These are phyloP conservation scores for Bacillus rossius DNA, from an alignment of 1,140 invertebrate species.

Conservation along the genomic window DNA sequence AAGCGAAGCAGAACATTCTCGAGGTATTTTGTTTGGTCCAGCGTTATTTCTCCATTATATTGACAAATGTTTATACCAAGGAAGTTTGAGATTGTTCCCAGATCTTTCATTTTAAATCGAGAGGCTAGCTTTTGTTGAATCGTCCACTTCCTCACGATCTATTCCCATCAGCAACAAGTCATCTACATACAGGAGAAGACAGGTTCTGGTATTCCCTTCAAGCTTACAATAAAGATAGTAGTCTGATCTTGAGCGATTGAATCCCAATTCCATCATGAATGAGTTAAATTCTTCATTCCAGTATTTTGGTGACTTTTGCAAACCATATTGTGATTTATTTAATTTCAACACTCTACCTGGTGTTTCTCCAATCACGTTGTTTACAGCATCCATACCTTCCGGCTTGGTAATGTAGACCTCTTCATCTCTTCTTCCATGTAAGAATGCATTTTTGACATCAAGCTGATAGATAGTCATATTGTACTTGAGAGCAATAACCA, in stretches of 20 bases:
- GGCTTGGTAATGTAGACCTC: no score
- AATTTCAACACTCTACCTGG: constrained; percentile 7
- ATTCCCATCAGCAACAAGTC: constrained; percentile 12
- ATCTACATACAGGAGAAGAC: constrained; percentile 17
- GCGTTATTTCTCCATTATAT: constrained; percentile 8
- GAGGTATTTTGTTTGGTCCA: no score
- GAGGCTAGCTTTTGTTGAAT: not conserved
- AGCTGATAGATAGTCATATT: no score
- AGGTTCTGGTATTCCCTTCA: not conserved
- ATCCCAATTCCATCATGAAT: constrained; percentile 7
- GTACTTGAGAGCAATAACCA: no score
- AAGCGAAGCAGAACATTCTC: no score
- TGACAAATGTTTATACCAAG: constrained; percentile 13
- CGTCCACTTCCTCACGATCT: not conserved
- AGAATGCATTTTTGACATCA: no score
- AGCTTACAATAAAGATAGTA: constrained; percentile 7
- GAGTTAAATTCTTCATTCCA: constrained; percentile 16
- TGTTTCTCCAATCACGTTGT: not conserved
- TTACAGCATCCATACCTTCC: no score
- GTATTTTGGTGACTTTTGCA: constrained; percentile 11
- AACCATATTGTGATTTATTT: constrained; percentile 9
- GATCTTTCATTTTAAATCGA: constrained; percentile 14
- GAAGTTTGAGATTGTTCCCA: constrained; percentile 15
- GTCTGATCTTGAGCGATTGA: constrained; percentile 7
- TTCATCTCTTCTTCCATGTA: no score